Evolutionary conservation across 2,797 vertebrate species (phyloP), one percentile per base, ranked within the genome.

Genomic region (Eospalax fontanierii): DNA sequence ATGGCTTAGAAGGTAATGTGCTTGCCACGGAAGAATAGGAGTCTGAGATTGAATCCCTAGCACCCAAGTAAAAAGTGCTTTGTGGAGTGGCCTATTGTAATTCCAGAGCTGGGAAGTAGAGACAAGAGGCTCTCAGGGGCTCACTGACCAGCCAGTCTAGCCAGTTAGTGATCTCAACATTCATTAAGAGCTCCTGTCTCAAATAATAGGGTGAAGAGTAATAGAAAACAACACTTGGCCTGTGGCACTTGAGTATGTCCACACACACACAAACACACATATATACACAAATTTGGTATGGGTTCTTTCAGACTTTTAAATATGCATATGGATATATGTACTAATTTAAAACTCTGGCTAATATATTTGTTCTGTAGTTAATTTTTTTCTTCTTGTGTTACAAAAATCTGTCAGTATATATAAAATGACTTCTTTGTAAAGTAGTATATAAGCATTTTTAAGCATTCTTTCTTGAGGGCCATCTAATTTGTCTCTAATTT

Each of bases 401-500:
- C 63, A 76, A 57, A 66, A 90, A 74, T 50, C 46, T 93, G 46
- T 80, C 28, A 73, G 68, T 79, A 68, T 85, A 30, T 85, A 90
- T 89, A 90, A 74, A 95, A 33, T 57, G 40, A 50, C 24, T n/a
- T 87, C 70, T 84, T 89, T 87, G 33, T 90, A 79, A 92, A 73
- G 33, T 84, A 33, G 66, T 61, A 21, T 33, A 10, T 76, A 83
- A 93, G 24, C 30, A 50, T 38, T 86, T 96, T 76, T 85, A 22
- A 73, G 89, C 18, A 76, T 84, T 96, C 21, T 85, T 87, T 84
- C 19, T 63, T 76, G 54, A 78, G 18, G 59, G 4, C 65, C 15
- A 61, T 59, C 81, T 83, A 46, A 24, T 94, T 93, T 87, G 33
- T 93, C 59, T 93, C 16, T 91, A 89, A 82, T 87, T 93, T 83